These are phyloP conservation scores for Trachelus tabidus DNA, from an alignment of 2,888 invertebrate species.

Conservation along the genomic window DNA sequence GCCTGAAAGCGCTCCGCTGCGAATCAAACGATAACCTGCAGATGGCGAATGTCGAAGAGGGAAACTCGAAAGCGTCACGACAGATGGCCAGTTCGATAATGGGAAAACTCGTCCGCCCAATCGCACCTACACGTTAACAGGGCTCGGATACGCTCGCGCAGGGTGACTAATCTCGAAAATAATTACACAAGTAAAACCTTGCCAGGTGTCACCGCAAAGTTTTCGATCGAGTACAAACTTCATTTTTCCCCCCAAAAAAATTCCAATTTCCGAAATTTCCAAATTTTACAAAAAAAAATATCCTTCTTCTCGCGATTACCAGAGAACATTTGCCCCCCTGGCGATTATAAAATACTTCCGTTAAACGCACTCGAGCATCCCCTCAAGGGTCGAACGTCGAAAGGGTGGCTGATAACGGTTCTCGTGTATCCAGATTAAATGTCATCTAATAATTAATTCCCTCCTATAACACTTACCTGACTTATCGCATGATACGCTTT, in stretches of 20 bases:
- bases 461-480: neutral
- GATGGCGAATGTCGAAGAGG: neutral
- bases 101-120: neutral
- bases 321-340: fast-evolving
- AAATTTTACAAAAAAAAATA: neutral
- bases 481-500: neutral
- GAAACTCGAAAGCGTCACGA: neutral
- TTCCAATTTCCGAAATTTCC: neutral
- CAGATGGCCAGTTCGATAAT: neutral
- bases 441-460: neutral
- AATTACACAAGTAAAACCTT: neutral
- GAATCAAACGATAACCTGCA: neutral
- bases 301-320: neutral
- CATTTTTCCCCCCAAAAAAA: neutral
- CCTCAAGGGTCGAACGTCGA: neutral
- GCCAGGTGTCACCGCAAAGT: neutral
- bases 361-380: neutral
- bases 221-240: neutral
- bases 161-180: neutral
- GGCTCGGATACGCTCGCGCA: neutral
- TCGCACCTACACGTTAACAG: neutral
- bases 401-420: neutral
- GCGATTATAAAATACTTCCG: neutral
- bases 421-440: neutral
- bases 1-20: neutral